Evolutionary conservation across 2,888 invertebrate species (phyloP), one percentile per base, ranked within the genome.

Genomic region (Cylloceria caligata): DNA sequence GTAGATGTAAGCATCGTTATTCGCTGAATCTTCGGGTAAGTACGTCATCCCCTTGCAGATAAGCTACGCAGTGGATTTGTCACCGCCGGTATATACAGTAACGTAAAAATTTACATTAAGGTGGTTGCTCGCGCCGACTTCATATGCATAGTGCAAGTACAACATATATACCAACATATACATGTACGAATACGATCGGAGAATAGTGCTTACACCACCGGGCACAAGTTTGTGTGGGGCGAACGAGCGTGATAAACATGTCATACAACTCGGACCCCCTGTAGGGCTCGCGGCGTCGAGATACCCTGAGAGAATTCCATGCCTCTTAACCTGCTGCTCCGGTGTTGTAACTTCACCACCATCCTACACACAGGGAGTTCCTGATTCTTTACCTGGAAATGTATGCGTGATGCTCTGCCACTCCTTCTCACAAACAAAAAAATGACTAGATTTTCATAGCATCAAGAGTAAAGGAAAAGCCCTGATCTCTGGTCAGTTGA

Each of bases 171-270:
- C 11, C 27, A 24, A 39, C 62, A 21, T 42, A 55, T 69, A 69
- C 47, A 74, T 42, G 67, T 65, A 65, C 80, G 78, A 57, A 80
- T 67, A n/a, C 27, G 0, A 13, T 1, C 24, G 55, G 1, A 27
- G n/a, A 27, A 55, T 27, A 27, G 36, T 27, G 47, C 21, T 62
- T 78, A n/a, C 39, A 42, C 19, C 11, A 24, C 2, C 49, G 65
- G 21, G 42, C 64, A 68, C 49, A 75, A 80, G 69, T 42, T 85
- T 83, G 88, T 86, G 89, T 90, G 88, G 87, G 88, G 88, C 87
- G 88, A 90, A 91, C 90, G 91, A 91, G 92, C 84, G 91, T 91
- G 91, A 92, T 92, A 92, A 92, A 92, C 91, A 92, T 92, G 92
- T 91, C 92, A 90, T 87, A 84, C 47, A 42, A 86, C 86, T 87